Evolutionary conservation across 2,113 vertebrate species (phyloP), one percentile per base, ranked within the genome.

Genomic region (Cheilinus undulatus): DNA sequence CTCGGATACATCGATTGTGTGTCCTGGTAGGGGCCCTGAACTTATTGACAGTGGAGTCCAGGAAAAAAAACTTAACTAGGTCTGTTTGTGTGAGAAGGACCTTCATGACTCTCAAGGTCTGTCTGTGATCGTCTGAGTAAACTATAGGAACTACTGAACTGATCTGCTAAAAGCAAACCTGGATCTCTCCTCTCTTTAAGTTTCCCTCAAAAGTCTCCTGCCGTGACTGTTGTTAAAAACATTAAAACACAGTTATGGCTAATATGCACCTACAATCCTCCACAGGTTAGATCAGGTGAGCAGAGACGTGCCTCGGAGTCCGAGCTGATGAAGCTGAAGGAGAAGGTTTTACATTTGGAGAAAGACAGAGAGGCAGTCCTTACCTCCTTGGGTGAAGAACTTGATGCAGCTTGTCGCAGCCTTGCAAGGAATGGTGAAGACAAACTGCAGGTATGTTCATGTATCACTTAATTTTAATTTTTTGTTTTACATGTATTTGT

Each of bases 381-480:
- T 19, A 84, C 91, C 4, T 66, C 94, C 65, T 89, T 97, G 82
- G 97, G 95, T 60, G 93, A 88, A 46, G 96, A 97, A 88, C 93
- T 99, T 64, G 95, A 98, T 80, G 36, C 90, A 42, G 95, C 90
- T 48, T 98, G 97, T 88, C 88, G 94, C 73, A 76, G 93, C 40
- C 89, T 98, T 74, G 94, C 93, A 15, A 88, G 86, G 42, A 94
- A 96, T 27, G 93, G 92, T 0, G 61, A 93, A 71, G 95, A 96
- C 60, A 97, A 96, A 91, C 92, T 97, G 13, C 95, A 96, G 94
- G 97, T 98, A 97, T 34, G n/a, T 54, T 42, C 1, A 19, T n/a
- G 22, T 28, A 1, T 19, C 17, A 17, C 7, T 36, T 19, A 3
- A 40, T 60, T 2, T 43, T 0, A 27, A 0, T 17, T 30, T 32